Conservation (phyloP, 1,140 invertebrate genomes). For the Drosophila guanche region DNA sequence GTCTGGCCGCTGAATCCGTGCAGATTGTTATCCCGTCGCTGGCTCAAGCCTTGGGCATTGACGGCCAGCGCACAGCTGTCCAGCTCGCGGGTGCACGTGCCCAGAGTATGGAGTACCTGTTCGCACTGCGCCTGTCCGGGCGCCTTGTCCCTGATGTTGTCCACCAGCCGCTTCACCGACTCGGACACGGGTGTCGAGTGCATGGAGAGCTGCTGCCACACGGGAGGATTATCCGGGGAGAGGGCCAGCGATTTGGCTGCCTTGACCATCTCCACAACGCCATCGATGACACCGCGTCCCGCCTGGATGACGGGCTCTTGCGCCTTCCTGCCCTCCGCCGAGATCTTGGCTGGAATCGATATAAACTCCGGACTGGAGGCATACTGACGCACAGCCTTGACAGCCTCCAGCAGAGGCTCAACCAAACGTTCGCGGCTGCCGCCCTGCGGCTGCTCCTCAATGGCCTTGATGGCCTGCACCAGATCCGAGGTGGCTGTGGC, state of each 20-base stretch:
- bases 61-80: constrained; percentile 94
- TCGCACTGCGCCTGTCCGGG: constrained; percentile 98
- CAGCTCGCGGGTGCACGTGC: constrained; percentile 90
- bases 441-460: constrained; percentile 93
- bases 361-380: constrained; percentile 97
- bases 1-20: constrained; percentile 93
- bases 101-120: constrained; percentile 91
- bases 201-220: constrained; percentile 96
- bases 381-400: constrained; percentile 96
- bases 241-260: constrained; percentile 95
- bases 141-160: constrained; percentile 96
- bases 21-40: constrained; percentile 90
- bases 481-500: constrained; percentile 97
- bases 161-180: constrained; percentile 96
- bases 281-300: constrained; percentile 89
- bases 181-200: constrained; percentile 98
- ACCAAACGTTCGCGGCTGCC: constrained; percentile 89
- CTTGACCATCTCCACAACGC: constrained; percentile 89
- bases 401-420: constrained; percentile 93
- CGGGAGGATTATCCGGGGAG: constrained; percentile 94
- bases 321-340: constrained; percentile 88
- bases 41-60: constrained; percentile 91
- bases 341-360: constrained; percentile 95
- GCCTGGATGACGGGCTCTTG: constrained; percentile 95
- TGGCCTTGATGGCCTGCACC: constrained; percentile 97